phyloP scores from a whole-genome alignment of 1,140 invertebrate genomes.

The Drosophila littoralis region DNA sequence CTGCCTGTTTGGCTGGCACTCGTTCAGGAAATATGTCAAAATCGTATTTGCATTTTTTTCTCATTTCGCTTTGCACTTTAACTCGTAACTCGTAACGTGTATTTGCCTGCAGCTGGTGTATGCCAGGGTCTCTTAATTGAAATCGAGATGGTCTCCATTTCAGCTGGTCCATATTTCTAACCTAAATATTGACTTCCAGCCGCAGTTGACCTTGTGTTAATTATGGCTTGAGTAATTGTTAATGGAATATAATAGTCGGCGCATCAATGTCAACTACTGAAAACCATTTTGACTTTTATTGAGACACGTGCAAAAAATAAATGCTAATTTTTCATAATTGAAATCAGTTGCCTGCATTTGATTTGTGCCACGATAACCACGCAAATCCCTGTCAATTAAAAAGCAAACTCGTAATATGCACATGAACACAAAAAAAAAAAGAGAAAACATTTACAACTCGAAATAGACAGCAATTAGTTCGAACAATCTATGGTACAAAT shows the following conservation, averaged over 20 bases:
- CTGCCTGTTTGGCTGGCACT: conserved; percentile 28
- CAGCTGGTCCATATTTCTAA: neutral
- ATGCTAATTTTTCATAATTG: conserved; percentile 33
- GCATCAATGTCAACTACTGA: conserved; percentile 10
- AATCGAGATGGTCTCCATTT: conserved; percentile 37
- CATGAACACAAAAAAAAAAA: conserved; percentile 5
- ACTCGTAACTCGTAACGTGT: conserved; percentile 1
- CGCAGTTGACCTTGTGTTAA: conserved; percentile 27
- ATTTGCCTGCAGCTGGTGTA: conserved; percentile 29
- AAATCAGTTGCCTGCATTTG: conserved; percentile 17
- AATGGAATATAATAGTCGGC: neutral
- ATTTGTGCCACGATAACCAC: neutral
- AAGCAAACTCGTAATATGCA: conserved; percentile 32
- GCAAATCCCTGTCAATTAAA: conserved; percentile 15
- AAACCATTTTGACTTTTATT: neutral
- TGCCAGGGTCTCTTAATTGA: conserved; percentile 54
- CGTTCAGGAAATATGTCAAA: conserved; percentile 65
- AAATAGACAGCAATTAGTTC: conserved; percentile 49
- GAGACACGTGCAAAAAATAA: neutral
- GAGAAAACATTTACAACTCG: conserved; percentile 4
- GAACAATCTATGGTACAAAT: conserved; percentile 4
- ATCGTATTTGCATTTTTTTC: conserved; percentile 63
- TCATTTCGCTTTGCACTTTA: conserved; percentile 1
- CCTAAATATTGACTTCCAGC: neutral
- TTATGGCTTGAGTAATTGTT: neutral